phyloP scores from a whole-genome alignment of 2,113 vertebrate genomes.

The Agapornis roseicollis region DNA sequence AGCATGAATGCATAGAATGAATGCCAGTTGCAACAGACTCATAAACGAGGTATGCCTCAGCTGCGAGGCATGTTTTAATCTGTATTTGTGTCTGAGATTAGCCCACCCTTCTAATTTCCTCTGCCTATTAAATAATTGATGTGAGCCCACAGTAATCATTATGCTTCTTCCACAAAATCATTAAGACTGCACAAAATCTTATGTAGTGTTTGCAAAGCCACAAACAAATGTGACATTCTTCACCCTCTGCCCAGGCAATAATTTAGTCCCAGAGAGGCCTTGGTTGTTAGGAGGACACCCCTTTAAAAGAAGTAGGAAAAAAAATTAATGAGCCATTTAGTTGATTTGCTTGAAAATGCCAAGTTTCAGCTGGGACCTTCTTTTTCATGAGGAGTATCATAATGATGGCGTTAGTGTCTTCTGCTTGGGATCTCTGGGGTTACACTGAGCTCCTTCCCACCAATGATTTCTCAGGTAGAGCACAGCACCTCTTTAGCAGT shows the following conservation, averaged over 20 bases:
- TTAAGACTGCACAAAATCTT: neutral
- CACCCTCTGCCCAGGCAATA: neutral
- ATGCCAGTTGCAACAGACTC: neutral
- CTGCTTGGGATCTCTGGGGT: neutral
- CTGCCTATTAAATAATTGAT: neutral
- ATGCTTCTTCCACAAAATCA: neutral
- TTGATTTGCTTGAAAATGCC: neutral
- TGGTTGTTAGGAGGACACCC: neutral
- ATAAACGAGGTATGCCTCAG: neutral
- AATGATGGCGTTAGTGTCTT: neutral
- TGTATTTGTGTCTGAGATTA: neutral
- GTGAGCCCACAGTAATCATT: neutral
- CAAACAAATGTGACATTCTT: neutral
- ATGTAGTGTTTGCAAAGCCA: neutral
- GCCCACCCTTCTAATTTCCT: conserved; percentile 22
- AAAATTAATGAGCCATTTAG: neutral
- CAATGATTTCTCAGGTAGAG: neutral
- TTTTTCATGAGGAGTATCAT: neutral
- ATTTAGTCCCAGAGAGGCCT: neutral
- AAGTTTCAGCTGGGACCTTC: neutral
- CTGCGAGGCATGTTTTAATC: conserved; percentile 24
- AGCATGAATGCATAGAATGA: neutral
- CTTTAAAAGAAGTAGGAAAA: neutral
- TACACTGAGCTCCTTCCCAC: neutral
- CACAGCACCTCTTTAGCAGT: neutral